phyloP scores from a whole-genome alignment of 2,888 invertebrate species.

The Nyleta sp. region DNA sequence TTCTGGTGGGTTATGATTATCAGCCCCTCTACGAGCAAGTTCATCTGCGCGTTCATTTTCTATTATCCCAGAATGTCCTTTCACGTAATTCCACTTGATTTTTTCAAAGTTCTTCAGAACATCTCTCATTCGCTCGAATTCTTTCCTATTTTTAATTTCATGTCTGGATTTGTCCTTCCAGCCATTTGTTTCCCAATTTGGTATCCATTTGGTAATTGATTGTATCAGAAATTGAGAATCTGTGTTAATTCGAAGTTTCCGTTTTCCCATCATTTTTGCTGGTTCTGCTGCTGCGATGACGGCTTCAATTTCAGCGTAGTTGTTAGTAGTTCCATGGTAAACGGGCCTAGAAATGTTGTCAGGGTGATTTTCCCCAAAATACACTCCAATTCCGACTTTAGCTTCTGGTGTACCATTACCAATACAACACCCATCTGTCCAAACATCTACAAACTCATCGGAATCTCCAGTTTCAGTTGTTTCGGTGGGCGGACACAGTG shows the following conservation, averaged over 20 bases:
- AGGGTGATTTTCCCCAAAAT: slow-evolving; percentile 2
- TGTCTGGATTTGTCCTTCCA: slow-evolving; percentile 15
- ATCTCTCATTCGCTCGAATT: slow-evolving; percentile 7
- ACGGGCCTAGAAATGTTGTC: slow-evolving; percentile 2
- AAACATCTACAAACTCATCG: neutral
- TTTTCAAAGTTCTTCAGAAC: neutral
- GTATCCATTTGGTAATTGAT: slow-evolving; percentile 9
- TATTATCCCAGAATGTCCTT: slow-evolving; percentile 8
- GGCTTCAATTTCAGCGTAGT: slow-evolving; percentile 20
- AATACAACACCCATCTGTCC: slow-evolving; percentile 5
- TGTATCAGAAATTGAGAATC: slow-evolving; percentile 23
- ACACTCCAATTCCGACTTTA: slow-evolving; percentile 4
- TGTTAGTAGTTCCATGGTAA: neutral
- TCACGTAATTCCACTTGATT: slow-evolving; percentile 11
- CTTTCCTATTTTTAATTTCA: slow-evolving; percentile 5
- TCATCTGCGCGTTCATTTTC: slow-evolving; percentile 13
- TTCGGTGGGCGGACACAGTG: too few relatives aligned
- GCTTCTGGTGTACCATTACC: neutral
- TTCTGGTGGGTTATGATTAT: too few relatives aligned
- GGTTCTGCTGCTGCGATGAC: neutral
- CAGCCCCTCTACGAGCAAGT: neutral
- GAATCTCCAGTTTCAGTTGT: too few relatives aligned
- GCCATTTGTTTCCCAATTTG: neutral
- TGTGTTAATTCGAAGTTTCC: slow-evolving; percentile 1
- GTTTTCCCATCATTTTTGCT: neutral